A percentile compares a stretch with the other conserved stretches of the same genome.
Evolutionary conservation across 1,140 invertebrate genomes (phyloP).

Genomic region (Homalodisca vitripennis): DNA sequence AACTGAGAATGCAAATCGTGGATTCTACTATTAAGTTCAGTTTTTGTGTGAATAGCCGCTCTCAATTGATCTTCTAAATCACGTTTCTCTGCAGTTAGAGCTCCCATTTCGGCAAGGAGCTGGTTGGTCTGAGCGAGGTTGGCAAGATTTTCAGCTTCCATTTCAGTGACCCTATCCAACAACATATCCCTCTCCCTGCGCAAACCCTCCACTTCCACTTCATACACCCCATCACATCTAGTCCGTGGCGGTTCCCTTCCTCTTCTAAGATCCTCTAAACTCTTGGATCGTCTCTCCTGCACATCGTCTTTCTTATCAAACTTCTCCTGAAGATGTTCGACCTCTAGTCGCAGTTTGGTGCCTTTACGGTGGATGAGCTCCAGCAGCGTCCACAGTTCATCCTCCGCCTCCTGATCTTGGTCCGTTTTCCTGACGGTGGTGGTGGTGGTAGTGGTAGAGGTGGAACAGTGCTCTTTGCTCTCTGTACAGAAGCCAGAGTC

Average conservation of each 20-base stretch:
- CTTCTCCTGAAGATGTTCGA: constrained; percentile 49
- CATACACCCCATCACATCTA: constrained; percentile 19
- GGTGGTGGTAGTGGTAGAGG: constrained; percentile 45
- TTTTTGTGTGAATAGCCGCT: constrained; percentile 53
- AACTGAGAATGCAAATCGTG: constrained; percentile 51
- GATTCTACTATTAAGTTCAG: constrained; percentile 51
- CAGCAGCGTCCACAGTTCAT: constrained; percentile 80
- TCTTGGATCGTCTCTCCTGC: constrained; percentile 16
- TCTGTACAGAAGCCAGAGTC: constrained; percentile 85
- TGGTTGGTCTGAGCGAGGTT: constrained; percentile 61
- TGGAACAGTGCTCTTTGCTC: constrained; percentile 55
- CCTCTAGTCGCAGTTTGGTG: constrained; percentile 70
- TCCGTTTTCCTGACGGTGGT: constrained; percentile 40
- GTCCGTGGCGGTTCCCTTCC: background rate
- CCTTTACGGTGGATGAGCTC: constrained; percentile 83
- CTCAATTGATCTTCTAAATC: constrained; percentile 63
- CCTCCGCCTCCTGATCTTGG: constrained; percentile 59
- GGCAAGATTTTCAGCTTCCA: constrained; percentile 68
- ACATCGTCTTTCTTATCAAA: constrained; percentile 31
- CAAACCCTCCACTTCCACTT: constrained; percentile 49
- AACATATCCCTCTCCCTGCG: constrained; percentile 68
- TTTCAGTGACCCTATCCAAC: constrained; percentile 64
- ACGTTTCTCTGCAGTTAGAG: constrained; percentile 57
- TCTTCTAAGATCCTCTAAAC: constrained; percentile 26
- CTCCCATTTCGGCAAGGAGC: constrained; percentile 59